Percentiles rank a stretch among this genome's conserved stretches.
Evolutionary conservation across 2,797 vertebrate genomes (phyloP).

Genomic region (Falco biarmicus): DNA sequence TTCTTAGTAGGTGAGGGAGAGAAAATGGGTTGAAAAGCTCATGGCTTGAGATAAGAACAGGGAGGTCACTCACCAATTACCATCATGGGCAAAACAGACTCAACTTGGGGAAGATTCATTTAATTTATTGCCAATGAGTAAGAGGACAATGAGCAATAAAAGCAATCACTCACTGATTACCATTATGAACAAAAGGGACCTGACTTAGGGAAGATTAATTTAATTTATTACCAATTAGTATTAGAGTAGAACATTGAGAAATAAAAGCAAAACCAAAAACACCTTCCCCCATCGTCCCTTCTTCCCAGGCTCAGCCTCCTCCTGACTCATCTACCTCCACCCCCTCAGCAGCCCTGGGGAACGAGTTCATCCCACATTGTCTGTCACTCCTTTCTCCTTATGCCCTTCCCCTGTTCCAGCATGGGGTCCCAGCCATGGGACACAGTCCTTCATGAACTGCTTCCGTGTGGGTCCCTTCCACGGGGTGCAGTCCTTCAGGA

Average conservation of each 20-base stretch:
- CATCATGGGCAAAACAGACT: background rate
- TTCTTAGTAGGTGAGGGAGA: background rate
- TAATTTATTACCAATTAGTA: background rate
- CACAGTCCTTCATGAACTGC: too few relatives aligned
- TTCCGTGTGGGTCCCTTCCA: too few relatives aligned
- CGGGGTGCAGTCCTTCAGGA: background rate
- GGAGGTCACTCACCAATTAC: background rate
- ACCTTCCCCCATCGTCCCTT: background rate
- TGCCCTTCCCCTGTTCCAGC: too few relatives aligned
- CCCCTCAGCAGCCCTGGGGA: accelerated
- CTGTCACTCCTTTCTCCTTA: too few relatives aligned
- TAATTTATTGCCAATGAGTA: background rate
- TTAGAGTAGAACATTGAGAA: background rate
- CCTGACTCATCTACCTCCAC: background rate
- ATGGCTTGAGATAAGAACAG: background rate
- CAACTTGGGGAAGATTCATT: background rate
- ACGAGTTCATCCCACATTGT: background rate
- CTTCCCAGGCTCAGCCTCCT: background rate
- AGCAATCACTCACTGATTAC: background rate
- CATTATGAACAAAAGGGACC: background rate
- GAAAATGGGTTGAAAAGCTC: background rate
- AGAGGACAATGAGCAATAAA: background rate
- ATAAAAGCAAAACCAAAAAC: background rate
- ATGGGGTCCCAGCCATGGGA: too few relatives aligned
- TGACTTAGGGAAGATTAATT: background rate